A percentile compares a stretch with the other conserved stretches of the same genome.
These are phyloP conservation scores for Coreius guichenoti DNA, from an alignment of 2,797 vertebrate species.

Conservation along the genomic window DNA sequence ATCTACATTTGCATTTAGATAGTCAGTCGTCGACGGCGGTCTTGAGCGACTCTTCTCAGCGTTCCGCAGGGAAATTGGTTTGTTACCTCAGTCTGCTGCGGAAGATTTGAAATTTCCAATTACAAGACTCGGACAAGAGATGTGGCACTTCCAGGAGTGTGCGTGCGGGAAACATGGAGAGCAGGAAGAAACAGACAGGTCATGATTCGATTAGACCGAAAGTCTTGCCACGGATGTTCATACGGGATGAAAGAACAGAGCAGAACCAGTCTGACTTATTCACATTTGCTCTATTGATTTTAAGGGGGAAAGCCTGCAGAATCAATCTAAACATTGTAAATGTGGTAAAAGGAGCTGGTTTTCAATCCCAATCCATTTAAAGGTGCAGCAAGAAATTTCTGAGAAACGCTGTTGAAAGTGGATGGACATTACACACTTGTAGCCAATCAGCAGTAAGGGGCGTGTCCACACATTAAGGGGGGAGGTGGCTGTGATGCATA, in stretches of 20 bases:
- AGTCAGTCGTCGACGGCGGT: conserved; percentile 65
- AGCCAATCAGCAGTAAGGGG: too few species aligned
- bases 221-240: background rate
- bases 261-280: background rate
- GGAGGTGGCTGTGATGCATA: too few species aligned
- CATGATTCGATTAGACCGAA: background rate
- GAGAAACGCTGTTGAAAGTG: background rate
- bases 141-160: conserved; percentile 29
- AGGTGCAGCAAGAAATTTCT: background rate
- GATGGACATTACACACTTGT: background rate
- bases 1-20: conserved; percentile 79
- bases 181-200: background rate
- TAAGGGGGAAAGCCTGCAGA: background rate
- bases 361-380: background rate
- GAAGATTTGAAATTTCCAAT: conserved; percentile 84
- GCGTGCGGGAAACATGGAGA: background rate
- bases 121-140: conserved; percentile 72
- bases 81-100: conserved; percentile 81
- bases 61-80: conserved; percentile 77
- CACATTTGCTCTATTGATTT: background rate
- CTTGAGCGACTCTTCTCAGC: conserved; percentile 68
- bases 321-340: background rate
- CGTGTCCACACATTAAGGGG: too few species aligned
- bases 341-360: background rate
- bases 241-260: background rate